Evolutionary conservation across 2,888 invertebrate genomes (phyloP), one percentile per base, ranked within the genome.

Genomic region (Drosophila differens): DNA sequence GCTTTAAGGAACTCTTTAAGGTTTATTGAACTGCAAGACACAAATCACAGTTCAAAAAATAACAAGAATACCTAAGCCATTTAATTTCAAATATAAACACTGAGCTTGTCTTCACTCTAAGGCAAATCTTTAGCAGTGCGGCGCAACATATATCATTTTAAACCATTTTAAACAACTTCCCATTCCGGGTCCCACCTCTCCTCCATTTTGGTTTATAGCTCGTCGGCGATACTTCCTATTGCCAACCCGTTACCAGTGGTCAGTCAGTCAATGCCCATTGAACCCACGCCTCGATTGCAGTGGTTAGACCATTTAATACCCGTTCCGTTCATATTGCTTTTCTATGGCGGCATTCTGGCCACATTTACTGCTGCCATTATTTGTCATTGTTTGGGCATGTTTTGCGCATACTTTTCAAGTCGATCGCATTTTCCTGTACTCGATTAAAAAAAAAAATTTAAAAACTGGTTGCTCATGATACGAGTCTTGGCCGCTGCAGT

Each of bases 351-450:
- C 49, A 54, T 75, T 81, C 83, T 60, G 79, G 65, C 64, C 51
- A 70, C 68, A 79, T 74, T 74, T 74, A 64, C 68, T 61, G 69
- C 55, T 59, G 49, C 65, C 70, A 79, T 67, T 76, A 72, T 81
- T 60, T 57, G 64, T 64, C 68, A 76, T 76, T 76, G 76, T 72
- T 62, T 47, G 60, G 54, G 55, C 76, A 62, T 62, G 64, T 63
- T 70, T 81, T 74, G 79, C 70, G 70, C 76, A 81, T 76, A 76
- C 76, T 75, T 81, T 74, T 79, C 67, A 79, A 66, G 57, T 76
- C 64, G 69, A 63, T 70, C 61, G 68, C 70, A 58, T 72, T 87
- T 85, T 85, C 88, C 83, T 83, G 81, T 71, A 68, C 73, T 57
- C 52, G 60, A 61, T 52, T 65, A 58, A 41, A 37, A 55, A 28